Base-by-base conservation (phyloP, 2,113 vertebrate species). In the Poeciliopsis occidentalis region DNA sequence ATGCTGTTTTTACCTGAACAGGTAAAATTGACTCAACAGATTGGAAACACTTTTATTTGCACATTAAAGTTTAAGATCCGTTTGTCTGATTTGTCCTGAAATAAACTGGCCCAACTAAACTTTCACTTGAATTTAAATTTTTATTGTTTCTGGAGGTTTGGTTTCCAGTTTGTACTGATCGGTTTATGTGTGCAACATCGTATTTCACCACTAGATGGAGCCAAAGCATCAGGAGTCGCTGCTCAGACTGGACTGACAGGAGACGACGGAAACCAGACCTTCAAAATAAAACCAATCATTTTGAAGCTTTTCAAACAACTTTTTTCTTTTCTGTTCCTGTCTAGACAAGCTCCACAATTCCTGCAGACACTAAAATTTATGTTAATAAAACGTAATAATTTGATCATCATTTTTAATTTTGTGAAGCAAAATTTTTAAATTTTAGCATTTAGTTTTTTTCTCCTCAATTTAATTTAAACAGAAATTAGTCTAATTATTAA, bases 121-220 rank as follows among this genome's bases (percentile, higher is more conserved):
- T 54, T 54, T 22, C 7, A 19, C 8, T 19, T 24, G 22, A 8
- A 22, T 19, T 31, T 31, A 4, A 4, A 31, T 47, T 17, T 51
- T 54, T 54, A 8, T 7, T 3, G 47, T 54, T 54, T 54, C 19
- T 54, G 51, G 4, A 4, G 41, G 31, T 54, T 73, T 11, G n/a
- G n/a, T 2, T 63, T 22, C 3, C 5, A 30, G 4, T 12, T 2
- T 2, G 29, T 17, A 12, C 30, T 13, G 29, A 15, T 31, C 13
- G 61, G 27, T 30, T 31, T 62, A 31, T 8, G 30, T 30, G 13
- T 32, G 62, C 31, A 31, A 29, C 30, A 64, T 31, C 62, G 32
- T 31, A 57, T 64, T 64, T 32, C 15, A 64, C 29, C 62, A 64
- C 62, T 10, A 64, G 62, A 10, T 31, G 62, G 62, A 64, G 62